A percentile compares a stretch with the other conserved stretches of the same genome.
Evolutionary conservation across 2,113 vertebrate species (phyloP).

Genomic region (Micronisus gabar): DNA sequence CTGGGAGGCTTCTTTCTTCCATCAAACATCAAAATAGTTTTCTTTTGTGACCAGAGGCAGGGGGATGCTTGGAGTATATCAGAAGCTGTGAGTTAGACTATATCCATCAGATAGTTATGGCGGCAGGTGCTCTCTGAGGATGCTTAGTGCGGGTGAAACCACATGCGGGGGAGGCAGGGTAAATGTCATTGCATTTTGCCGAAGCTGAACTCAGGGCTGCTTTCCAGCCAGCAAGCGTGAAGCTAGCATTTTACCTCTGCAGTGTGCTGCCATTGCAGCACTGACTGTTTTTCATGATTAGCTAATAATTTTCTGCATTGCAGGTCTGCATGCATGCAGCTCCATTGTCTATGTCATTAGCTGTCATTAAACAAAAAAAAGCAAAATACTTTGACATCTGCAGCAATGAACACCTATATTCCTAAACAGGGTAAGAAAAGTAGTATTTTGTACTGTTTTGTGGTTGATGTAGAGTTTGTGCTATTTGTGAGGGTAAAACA

Average conservation of each 20-base stretch:
- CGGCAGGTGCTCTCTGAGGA: not conserved
- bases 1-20: not conserved
- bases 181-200: constrained; percentile 1
- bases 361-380: not conserved
- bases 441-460: not conserved
- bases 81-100: not conserved
- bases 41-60: not conserved
- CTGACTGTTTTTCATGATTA: not conserved
- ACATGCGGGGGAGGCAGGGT: not conserved
- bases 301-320: constrained; percentile 16
- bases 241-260: not conserved
- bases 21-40: not conserved
- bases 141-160: fast-evolving
- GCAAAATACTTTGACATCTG: not conserved
- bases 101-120: not conserved
- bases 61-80: not conserved
- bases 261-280: not conserved
- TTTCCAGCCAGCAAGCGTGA: not conserved
- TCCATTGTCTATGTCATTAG: not conserved
- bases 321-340: not conserved
- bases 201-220: not conserved
- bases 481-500: not conserved
- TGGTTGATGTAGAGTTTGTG: not conserved
- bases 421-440: not conserved
- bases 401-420: not conserved